Conservation (phyloP, 2,113 vertebrate species). For the Petrocephalus zakoni region DNA sequence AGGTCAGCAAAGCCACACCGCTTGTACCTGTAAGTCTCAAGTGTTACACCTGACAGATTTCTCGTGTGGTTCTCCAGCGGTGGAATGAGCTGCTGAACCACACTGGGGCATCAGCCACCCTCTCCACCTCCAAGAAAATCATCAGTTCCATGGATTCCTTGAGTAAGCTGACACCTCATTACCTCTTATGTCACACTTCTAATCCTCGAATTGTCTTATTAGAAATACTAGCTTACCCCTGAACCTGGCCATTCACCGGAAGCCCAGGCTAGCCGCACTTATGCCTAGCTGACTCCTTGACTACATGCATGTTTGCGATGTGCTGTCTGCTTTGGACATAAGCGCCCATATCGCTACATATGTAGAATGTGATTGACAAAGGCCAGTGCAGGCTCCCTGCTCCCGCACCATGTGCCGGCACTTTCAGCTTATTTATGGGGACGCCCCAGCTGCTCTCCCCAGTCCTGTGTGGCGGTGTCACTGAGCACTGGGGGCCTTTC, state of each 20-base stretch:
- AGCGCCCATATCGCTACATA: neutral
- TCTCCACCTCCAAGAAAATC: neutral
- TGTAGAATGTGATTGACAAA: neutral
- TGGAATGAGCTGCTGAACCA: neutral
- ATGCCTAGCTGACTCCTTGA: neutral
- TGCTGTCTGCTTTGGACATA: neutral
- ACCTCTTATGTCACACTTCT: neutral
- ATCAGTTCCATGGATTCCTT: neutral
- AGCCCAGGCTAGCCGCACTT: neutral
- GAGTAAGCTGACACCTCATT: neutral
- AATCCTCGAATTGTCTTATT: neutral
- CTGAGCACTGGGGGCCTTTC: neutral
- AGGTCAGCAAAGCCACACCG: neutral
- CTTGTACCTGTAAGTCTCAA: neutral
- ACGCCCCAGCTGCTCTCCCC: neutral
- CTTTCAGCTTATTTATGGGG: neutral
- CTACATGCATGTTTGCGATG: neutral
- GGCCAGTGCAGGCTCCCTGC: neutral
- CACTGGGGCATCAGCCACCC: neutral
- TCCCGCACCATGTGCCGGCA: neutral
- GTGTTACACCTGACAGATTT: neutral
- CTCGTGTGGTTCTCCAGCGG: neutral
- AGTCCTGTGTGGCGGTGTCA: neutral
- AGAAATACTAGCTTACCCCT: neutral
- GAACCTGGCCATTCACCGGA: too few relatives aligned